These are phyloP conservation scores for Thymelicus lineola DNA, from an alignment of 2,888 invertebrate species.

Conservation along the genomic window DNA sequence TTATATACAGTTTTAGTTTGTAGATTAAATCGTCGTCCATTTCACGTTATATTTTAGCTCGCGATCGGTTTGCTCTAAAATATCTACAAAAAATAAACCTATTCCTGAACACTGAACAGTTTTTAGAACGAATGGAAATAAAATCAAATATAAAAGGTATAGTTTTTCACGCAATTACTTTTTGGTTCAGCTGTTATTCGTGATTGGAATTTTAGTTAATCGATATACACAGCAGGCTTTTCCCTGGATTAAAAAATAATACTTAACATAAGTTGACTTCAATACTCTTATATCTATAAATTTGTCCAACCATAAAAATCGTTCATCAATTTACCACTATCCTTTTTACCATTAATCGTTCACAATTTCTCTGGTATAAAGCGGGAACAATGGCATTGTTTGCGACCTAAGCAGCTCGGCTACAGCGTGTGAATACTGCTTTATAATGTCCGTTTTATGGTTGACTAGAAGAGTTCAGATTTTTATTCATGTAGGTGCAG, in stretches of 20 bases:
- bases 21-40: constrained; percentile 20
- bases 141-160: constrained; percentile 2
- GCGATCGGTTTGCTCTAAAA: constrained; percentile 21
- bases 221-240: too few species aligned
- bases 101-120: constrained; percentile 14
- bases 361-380: constrained; percentile 30
- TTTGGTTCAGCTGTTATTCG: background rate
- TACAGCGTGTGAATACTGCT: constrained; percentile 66
- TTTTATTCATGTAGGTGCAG: background rate
- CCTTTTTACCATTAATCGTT: constrained; percentile 34
- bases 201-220: background rate
- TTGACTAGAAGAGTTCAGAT: constrained; percentile 36
- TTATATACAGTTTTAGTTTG: constrained; percentile 25
- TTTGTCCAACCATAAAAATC: background rate
- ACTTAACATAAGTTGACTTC: too few species aligned
- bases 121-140: constrained; percentile 19
- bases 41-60: constrained; percentile 29
- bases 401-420: constrained; percentile 57
- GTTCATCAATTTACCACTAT: constrained; percentile 9
- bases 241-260: too few species aligned
- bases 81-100: constrained; percentile 25
- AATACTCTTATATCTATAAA: too few species aligned
- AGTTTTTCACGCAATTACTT: background rate
- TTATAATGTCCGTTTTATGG: constrained; percentile 48
- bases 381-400: constrained; percentile 55